Conservation (phyloP, 2,797 vertebrate species). For the Pantherophis alleghaniensis region DNA sequence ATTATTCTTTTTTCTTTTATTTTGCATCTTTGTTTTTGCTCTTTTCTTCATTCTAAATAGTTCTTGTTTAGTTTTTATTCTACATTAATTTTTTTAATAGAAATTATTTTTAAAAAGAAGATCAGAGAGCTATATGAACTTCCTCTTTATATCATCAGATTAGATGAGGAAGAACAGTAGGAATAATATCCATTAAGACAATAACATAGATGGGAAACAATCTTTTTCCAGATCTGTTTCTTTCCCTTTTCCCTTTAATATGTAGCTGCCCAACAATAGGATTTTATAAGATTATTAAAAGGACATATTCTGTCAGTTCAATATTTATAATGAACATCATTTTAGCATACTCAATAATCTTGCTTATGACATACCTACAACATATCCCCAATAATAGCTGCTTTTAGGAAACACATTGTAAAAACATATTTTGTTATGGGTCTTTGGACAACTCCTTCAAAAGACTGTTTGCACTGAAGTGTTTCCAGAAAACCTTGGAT, state of each 20-base stretch:
- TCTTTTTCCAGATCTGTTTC: not conserved
- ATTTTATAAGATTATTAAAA: not conserved
- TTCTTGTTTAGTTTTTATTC: not conserved
- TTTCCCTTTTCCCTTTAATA: not conserved
- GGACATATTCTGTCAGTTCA: not conserved
- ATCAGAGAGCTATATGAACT: not conserved
- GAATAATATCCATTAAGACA: not conserved
- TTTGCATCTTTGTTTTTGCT: not conserved
- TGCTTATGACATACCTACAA: not conserved
- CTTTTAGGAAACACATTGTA: not conserved
- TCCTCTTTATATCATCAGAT: not conserved
- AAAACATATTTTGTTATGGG: not conserved
- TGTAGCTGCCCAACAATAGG: not conserved
- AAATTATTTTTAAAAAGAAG: not conserved
- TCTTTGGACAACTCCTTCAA: not conserved
- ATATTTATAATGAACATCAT: not conserved
- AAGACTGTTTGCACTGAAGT: not conserved
- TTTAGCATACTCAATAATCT: not conserved
- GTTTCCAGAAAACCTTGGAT: not conserved
- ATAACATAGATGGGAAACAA: not conserved
- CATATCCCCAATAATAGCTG: not conserved
- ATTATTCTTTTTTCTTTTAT: not conserved
- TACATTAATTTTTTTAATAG: not conserved
- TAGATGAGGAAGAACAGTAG: not conserved
- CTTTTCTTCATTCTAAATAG: not conserved